Evolutionary conservation across 1,140 invertebrate species (phyloP).

Genomic region (Drosophila sechellia): DNA sequence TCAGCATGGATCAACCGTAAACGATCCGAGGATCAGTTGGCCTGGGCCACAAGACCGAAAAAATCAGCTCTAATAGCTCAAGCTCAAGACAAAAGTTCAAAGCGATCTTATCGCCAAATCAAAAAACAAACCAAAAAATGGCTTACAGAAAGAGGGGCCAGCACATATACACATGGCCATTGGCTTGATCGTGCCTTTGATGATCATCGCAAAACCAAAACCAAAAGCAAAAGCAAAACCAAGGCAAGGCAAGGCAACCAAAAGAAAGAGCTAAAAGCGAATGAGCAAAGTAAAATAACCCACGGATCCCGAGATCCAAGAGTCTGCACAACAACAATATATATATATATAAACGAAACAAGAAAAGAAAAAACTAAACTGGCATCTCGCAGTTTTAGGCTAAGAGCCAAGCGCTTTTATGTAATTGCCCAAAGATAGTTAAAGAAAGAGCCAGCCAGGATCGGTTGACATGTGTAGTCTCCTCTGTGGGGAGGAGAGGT

Average conservation of each 20-base stretch:
- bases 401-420: slow-evolving; percentile 76
- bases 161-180: slow-evolving; percentile 41
- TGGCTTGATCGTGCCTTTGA: slow-evolving; percentile 70
- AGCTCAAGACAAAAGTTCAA: slow-evolving; percentile 56
- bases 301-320: slow-evolving; percentile 12
- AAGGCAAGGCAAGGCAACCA: slow-evolving; percentile 5
- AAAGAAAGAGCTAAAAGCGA: slow-evolving; percentile 15
- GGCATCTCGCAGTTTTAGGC: slow-evolving; percentile 53
- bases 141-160: slow-evolving; percentile 11
- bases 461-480: slow-evolving; percentile 35
- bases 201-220: slow-evolving; percentile 45
- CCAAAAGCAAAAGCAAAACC: slow-evolving; percentile 4
- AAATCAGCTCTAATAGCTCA: slow-evolving; percentile 45
- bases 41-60: slow-evolving; percentile 5
- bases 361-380: slow-evolving; percentile 4
- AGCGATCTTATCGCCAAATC: slow-evolving; percentile 50
- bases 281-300: slow-evolving; percentile 27
- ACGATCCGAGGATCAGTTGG: slow-evolving; percentile 34
- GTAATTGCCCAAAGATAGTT: slow-evolving; percentile 73
- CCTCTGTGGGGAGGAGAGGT: neutral
- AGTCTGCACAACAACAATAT: slow-evolving; percentile 13
- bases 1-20: slow-evolving; percentile 48
- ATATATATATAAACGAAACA: slow-evolving; percentile 9
- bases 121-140: slow-evolving; percentile 8
- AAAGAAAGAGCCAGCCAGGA: slow-evolving; percentile 7